A percentile compares a stretch with the other conserved stretches of the same genome.
Conservation (phyloP, 37 sponge, comb jelly and placozoan genomes). For the Theonella swinhoei region DNA sequence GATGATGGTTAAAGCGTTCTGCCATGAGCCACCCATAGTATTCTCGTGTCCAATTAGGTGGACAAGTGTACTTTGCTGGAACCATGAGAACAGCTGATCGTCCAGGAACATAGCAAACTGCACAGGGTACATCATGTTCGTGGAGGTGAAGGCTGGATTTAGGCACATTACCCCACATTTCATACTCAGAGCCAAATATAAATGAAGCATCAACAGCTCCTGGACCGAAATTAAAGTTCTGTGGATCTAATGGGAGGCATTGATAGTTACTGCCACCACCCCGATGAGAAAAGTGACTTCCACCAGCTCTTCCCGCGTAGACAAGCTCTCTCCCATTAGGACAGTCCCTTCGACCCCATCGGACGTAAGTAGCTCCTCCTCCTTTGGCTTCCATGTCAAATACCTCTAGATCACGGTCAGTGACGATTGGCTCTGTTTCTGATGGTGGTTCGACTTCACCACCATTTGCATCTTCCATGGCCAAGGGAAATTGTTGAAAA, state of each 20-base stretch:
- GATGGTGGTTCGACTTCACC: too few species aligned
- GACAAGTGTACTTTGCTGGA: conserved; percentile 34
- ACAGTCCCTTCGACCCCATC: too few species aligned
- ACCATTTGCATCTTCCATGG: too few species aligned
- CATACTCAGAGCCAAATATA: conserved; percentile 43
- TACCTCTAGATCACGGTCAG: too few species aligned
- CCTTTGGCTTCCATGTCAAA: too few species aligned
- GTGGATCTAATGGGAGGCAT: conserved; percentile 15
- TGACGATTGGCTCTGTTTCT: too few species aligned
- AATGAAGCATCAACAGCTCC: neutral
- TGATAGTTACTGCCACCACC: conserved; percentile 17
- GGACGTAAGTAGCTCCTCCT: too few species aligned
- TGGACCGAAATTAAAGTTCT: conserved; percentile 22
- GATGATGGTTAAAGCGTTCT: conserved; percentile 1
- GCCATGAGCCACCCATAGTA: conserved; percentile 55
- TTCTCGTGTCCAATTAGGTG: conserved; percentile 42
- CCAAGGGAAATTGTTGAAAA: too few species aligned
- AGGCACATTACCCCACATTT: conserved; percentile 1
- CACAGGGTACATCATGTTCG: conserved; percentile 33
- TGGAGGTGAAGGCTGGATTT: too few species aligned
- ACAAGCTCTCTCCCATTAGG: too few species aligned
- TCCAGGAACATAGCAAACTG: conserved; percentile 38
- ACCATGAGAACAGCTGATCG: conserved; percentile 23
- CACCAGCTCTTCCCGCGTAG: too few species aligned
- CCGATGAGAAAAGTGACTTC: neutral